Percentiles rank a stretch among this genome's conserved stretches.
phyloP scores from a whole-genome alignment of 2,113 vertebrate species.

The Meles meles region DNA sequence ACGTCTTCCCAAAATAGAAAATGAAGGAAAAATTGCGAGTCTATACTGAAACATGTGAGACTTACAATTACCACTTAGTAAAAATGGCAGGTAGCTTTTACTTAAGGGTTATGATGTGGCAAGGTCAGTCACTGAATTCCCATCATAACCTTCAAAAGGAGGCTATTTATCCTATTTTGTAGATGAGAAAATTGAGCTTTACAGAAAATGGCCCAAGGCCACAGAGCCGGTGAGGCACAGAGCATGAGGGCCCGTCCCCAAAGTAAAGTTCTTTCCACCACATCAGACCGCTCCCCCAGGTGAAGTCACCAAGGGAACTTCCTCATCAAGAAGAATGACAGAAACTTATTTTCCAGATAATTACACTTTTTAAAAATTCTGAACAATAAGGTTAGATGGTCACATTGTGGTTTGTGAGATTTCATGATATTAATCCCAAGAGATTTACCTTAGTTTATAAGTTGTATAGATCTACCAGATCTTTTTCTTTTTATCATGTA shows the following conservation, averaged over 20 bases:
- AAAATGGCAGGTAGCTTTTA: background rate
- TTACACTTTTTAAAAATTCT: background rate
- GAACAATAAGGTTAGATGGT: background rate
- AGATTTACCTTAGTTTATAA: background rate
- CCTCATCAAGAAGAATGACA: background rate
- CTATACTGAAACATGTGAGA: background rate
- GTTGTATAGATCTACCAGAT: background rate
- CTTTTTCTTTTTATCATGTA: background rate
- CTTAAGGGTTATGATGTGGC: background rate
- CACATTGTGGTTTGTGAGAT: background rate
- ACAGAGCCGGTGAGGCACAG: background rate
- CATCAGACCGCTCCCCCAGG: background rate
- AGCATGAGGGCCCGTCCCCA: background rate
- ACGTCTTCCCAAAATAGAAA: background rate
- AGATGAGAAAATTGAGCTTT: conserved; percentile 1
- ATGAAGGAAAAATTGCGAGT: background rate
- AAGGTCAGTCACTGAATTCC: background rate
- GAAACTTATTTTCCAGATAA: background rate
- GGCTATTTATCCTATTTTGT: background rate
- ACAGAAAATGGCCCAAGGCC: background rate
- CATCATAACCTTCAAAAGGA: background rate
- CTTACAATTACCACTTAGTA: background rate
- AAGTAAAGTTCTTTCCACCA: background rate
- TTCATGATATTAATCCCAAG: background rate
- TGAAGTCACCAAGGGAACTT: background rate